Percentiles rank a stretch among this genome's conserved stretches.
phyloP scores from a whole-genome alignment of 53 echinoderm and acorn worm genomes.

The Holothuria scabra region DNA sequence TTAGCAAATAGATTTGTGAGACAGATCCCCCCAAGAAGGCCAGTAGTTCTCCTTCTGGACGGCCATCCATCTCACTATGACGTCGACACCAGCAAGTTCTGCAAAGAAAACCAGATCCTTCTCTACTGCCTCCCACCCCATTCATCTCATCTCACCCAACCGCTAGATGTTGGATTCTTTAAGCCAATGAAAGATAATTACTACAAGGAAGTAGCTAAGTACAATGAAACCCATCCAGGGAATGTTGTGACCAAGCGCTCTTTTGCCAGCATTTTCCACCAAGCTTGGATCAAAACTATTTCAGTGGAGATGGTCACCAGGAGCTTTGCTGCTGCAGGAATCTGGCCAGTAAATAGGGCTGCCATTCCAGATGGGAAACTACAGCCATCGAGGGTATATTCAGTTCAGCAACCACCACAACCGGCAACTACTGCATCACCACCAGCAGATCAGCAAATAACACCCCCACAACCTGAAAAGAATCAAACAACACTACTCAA shows the following conservation, averaged over 20 bases:
- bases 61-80: conserved; percentile 21
- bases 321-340: no score
- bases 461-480: not conserved
- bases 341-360: not conserved
- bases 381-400: not conserved
- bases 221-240: no score
- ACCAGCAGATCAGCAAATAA: not conserved
- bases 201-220: no score
- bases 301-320: no score
- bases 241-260: no score
- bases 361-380: not conserved
- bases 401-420: not conserved
- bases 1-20: not conserved
- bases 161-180: not conserved
- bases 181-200: no score
- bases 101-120: conserved; percentile 24
- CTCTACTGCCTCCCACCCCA: conserved; percentile 14
- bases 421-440: not conserved
- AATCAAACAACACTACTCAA: no score
- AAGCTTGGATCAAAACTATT: no score
- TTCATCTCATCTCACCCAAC: not conserved
- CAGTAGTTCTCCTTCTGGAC: not conserved
- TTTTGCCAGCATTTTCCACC: no score
- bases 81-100: conserved; percentile 6
- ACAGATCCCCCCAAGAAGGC: conserved; percentile 2